Evolutionary conservation across 2,113 vertebrate genomes (phyloP).

Genomic region (Thomomys bottae): DNA sequence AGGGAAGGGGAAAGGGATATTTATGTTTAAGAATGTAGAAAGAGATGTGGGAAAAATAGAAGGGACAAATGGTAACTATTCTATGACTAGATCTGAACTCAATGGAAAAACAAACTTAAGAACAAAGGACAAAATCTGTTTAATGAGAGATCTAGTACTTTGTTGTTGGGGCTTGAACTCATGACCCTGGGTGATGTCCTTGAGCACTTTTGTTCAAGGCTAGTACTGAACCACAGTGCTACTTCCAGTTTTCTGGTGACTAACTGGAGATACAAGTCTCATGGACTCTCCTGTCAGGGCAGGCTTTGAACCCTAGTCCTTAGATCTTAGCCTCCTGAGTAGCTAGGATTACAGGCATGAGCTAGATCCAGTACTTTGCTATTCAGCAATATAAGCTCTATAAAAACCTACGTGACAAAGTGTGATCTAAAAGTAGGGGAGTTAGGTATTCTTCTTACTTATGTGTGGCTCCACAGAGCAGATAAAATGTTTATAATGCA

Average conservation of each 20-base stretch:
- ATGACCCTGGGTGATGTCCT: too few species aligned
- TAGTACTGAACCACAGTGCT: too few species aligned
- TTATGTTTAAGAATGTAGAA: conserved; percentile 6
- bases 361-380: neutral
- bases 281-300: too few species aligned
- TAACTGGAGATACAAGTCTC: too few species aligned
- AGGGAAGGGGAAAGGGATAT: neutral
- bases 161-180: too few species aligned
- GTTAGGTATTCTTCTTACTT: neutral
- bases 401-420: conserved; percentile 22
- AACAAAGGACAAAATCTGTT: neutral
- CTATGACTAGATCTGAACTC: neutral
- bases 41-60: neutral
- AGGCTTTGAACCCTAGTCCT: too few species aligned
- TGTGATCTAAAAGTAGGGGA: neutral
- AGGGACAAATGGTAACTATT: neutral
- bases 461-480: conserved; percentile 2
- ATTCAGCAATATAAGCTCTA: neutral
- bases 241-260: too few species aligned
- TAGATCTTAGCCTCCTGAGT: too few species aligned
- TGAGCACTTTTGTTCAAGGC: too few species aligned
- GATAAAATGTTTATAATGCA: conserved; percentile 53
- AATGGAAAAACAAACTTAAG: neutral
- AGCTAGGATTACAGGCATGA: too few species aligned
- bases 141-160: neutral